Conservation (phyloP, 2,113 vertebrate genomes). For the Callithrix jacchus region DNA sequence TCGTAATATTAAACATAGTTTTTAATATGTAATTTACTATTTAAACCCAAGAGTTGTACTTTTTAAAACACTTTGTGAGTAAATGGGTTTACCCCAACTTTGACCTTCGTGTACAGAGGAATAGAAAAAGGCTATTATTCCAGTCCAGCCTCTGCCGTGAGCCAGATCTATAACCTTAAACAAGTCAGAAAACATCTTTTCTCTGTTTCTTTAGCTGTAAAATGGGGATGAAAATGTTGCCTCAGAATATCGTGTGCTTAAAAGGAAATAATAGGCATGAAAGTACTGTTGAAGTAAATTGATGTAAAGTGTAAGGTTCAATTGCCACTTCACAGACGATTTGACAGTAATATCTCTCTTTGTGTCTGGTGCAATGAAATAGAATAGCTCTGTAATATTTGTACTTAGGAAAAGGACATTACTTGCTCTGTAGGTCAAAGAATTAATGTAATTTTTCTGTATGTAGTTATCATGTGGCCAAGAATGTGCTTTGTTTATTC, state of each 20-base stretch:
- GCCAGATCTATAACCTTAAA: background rate
- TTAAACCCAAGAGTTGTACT: background rate
- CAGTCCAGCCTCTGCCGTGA: background rate
- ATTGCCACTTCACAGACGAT: background rate
- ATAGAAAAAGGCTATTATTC: background rate
- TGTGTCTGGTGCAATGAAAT: background rate
- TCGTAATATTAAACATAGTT: background rate
- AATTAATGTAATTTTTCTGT: conserved; percentile 1
- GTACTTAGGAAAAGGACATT: background rate
- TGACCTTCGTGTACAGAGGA: background rate
- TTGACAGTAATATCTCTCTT: background rate
- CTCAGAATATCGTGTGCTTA: background rate
- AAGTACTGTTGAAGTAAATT: background rate
- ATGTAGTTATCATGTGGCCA: background rate
- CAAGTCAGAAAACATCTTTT: background rate
- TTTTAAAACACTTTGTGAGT: background rate
- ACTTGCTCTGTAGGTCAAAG: background rate
- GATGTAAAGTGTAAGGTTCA: background rate
- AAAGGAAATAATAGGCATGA: background rate
- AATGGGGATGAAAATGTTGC: background rate
- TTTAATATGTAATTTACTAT: background rate
- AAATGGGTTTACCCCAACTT: background rate
- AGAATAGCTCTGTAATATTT: background rate
- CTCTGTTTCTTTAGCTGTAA: background rate
- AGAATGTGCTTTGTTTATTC: background rate